A percentile compares a stretch with the other conserved stretches of the same genome.
Evolutionary conservation across 2,888 invertebrate species (phyloP).

Genomic region (Lingula anatina): DNA sequence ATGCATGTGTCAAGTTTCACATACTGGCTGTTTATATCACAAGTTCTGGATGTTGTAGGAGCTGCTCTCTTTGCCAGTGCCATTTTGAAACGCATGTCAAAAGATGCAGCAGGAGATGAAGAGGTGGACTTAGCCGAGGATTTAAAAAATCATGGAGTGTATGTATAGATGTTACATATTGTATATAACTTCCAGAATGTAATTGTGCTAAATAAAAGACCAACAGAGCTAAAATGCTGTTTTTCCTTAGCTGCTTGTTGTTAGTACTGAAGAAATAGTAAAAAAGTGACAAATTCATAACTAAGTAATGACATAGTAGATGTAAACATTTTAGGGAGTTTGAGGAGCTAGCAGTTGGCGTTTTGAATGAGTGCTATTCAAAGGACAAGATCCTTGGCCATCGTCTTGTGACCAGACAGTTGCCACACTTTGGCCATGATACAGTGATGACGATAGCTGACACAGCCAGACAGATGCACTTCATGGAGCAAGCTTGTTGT

Average conservation of each 20-base stretch:
- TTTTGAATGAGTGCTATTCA: slow-evolving; percentile 43
- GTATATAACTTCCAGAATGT: too few species aligned
- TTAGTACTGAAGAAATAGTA: too few species aligned
- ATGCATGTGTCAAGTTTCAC: too few species aligned
- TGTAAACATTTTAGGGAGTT: too few species aligned
- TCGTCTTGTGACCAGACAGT: slow-evolving; percentile 32
- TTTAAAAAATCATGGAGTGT: slow-evolving; percentile 32
- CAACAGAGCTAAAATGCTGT: too few species aligned
- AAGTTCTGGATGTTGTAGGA: too few species aligned
- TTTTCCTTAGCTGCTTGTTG: too few species aligned
- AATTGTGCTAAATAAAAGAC: too few species aligned
- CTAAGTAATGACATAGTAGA: too few species aligned
- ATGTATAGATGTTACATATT: too few species aligned
- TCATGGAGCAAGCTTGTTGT: slow-evolving; percentile 47
- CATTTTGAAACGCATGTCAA: slow-evolving; percentile 34
- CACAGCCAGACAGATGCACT: slow-evolving; percentile 41
- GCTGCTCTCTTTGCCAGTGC: slow-evolving; percentile 36
- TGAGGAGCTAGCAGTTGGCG: slow-evolving; percentile 39
- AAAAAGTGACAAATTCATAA: too few species aligned
- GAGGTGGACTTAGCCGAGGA: slow-evolving; percentile 39
- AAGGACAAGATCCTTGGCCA: slow-evolving; percentile 37
- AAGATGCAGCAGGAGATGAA: slow-evolving; percentile 38
- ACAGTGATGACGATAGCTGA: slow-evolving; percentile 46
- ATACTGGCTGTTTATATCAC: too few species aligned
- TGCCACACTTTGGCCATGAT: slow-evolving; percentile 32